These are phyloP conservation scores for Ictalurus punctatus DNA, from an alignment of 2,113 vertebrate species.

Conservation along the genomic window DNA sequence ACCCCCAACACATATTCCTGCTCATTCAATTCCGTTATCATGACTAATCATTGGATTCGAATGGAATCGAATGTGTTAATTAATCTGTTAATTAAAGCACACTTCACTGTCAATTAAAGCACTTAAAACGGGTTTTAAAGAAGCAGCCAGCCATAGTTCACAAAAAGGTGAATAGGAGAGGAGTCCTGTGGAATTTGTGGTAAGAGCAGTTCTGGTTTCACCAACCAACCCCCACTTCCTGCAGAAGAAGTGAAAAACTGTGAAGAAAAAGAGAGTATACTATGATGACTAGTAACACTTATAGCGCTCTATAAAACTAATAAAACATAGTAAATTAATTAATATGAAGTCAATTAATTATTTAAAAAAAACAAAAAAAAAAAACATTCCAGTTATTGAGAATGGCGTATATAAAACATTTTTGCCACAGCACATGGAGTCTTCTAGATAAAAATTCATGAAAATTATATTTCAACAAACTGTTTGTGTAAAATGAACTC, in stretches of 20 bases:
- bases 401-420: not conserved
- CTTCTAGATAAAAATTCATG: not conserved
- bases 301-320: not conserved
- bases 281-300: slow-evolving; percentile 4
- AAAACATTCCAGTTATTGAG: no score
- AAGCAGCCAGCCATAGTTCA: not conserved
- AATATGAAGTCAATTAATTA: not conserved
- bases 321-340: not conserved
- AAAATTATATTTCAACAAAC: not conserved
- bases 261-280: not conserved
- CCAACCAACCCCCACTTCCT: slow-evolving; percentile 38
- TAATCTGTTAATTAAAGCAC: not conserved
- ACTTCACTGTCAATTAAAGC: not conserved
- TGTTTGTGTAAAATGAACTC: not conserved
- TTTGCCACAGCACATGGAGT: not conserved
- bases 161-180: not conserved
- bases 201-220: slow-evolving; percentile 23
- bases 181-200: slow-evolving; percentile 27
- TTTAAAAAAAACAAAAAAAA: not conserved
- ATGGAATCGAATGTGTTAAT: not conserved
- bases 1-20: not conserved
- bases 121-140: not conserved
- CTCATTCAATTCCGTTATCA: not conserved
- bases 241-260: slow-evolving; percentile 8
- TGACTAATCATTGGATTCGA: not conserved